These are phyloP conservation scores for Epinephelus coioides DNA, from an alignment of 2,797 vertebrate species.

Conservation along the genomic window DNA sequence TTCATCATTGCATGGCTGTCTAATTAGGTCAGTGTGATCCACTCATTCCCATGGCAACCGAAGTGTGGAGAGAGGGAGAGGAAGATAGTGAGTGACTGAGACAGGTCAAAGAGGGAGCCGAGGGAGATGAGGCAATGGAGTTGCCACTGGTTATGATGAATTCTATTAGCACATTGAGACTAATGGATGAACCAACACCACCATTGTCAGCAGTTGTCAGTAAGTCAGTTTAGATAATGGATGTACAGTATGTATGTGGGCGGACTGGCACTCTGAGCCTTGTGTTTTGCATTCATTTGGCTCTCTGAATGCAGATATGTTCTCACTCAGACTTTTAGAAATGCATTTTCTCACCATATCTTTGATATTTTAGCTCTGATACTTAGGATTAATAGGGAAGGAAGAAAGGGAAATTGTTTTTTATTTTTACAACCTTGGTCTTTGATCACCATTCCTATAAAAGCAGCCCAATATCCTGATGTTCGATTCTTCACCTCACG, in stretches of 20 bases:
- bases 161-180: slow-evolving; percentile 58
- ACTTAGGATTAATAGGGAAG: neutral
- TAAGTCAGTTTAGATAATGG: slow-evolving; percentile 44
- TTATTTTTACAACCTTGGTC: neutral
- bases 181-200: slow-evolving; percentile 47
- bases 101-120: slow-evolving; percentile 25
- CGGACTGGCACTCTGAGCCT: neutral
- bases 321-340: slow-evolving; percentile 3
- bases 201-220: slow-evolving; percentile 39
- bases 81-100: slow-evolving; percentile 58
- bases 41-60: slow-evolving; percentile 84
- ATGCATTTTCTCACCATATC: neutral
- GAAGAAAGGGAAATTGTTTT: neutral
- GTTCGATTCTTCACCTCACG: neutral
- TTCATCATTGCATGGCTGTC: slow-evolving; percentile 80
- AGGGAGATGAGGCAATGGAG: slow-evolving; percentile 40
- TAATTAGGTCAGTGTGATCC: slow-evolving; percentile 86
- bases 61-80: slow-evolving; percentile 58
- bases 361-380: neutral
- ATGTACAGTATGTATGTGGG: slow-evolving; percentile 31
- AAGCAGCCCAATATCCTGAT: neutral
- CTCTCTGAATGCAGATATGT: neutral
- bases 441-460: neutral
- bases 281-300: slow-evolving; percentile 21
- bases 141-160: slow-evolving; percentile 68